Evolutionary conservation across 1,140 invertebrate genomes (phyloP).

Genomic region (Macrocentrus cingulum): DNA sequence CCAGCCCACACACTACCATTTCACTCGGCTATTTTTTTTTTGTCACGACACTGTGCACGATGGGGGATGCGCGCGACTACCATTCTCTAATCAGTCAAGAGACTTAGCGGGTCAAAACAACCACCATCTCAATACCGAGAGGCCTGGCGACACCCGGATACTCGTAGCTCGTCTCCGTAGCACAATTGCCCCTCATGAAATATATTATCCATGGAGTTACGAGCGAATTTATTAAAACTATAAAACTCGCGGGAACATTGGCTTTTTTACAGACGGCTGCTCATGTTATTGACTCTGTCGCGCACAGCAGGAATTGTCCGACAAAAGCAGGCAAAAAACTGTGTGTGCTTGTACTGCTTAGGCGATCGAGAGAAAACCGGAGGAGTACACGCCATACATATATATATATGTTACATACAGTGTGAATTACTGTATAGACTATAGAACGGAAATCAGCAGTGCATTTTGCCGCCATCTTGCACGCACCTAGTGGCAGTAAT

Average conservation of each 20-base stretch:
- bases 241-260: constrained; percentile 1
- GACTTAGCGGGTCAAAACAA: constrained; percentile 20
- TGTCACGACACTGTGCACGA: constrained; percentile 16
- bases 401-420: too few species aligned
- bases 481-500: too few species aligned
- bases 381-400: too few species aligned
- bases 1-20: neutral
- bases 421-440: too few species aligned
- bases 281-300: too few species aligned
- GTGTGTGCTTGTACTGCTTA: too few species aligned
- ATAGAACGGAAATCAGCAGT: too few species aligned
- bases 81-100: constrained; percentile 17
- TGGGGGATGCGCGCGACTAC: constrained; percentile 27
- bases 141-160: neutral
- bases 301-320: too few species aligned
- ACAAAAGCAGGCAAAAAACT: too few species aligned
- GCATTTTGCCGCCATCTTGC: too few species aligned
- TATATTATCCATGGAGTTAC: neutral
- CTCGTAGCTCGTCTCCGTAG: neutral
- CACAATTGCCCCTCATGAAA: neutral
- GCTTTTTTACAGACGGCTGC: neutral
- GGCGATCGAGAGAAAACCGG: too few species aligned
- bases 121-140: neutral
- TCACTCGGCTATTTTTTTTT: constrained; percentile 2
- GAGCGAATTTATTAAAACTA: neutral